Conservation (phyloP, 1,140 invertebrate genomes). For the Panulirus ornatus region DNA sequence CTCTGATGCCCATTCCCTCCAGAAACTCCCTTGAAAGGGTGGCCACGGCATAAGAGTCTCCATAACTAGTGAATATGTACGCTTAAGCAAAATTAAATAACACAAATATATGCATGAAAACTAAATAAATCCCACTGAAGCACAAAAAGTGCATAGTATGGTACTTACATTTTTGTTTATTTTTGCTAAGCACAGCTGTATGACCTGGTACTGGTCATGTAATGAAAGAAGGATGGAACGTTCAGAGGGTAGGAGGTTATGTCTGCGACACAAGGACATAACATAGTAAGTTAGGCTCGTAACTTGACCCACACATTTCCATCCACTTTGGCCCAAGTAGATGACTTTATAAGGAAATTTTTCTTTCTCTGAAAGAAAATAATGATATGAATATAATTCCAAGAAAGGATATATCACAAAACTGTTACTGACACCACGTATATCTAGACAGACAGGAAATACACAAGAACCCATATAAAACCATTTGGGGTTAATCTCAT, state of each 20-base stretch:
- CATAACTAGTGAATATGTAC: too few relatives aligned
- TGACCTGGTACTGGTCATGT: conserved; percentile 69
- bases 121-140: too few relatives aligned
- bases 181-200: conserved; percentile 66
- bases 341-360: neutral
- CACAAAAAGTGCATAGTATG: too few relatives aligned
- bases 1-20: too few relatives aligned
- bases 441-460: neutral
- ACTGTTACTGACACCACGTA: neutral
- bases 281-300: conserved; percentile 34
- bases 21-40: too few relatives aligned
- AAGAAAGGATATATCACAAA: neutral
- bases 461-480: too few relatives aligned
- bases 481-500: too few relatives aligned
- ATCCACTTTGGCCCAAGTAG: conserved; percentile 36
- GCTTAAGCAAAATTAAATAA: too few relatives aligned
- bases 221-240: conserved; percentile 53
- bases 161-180: conserved; percentile 64
- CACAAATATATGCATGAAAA: too few relatives aligned
- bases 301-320: conserved; percentile 31
- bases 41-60: too few relatives aligned
- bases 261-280: conserved; percentile 18
- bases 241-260: conserved; percentile 19
- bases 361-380: conserved; percentile 1
- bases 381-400: too few relatives aligned